Conservation (phyloP, 2,113 vertebrate species). For the Pao palembangensis region DNA sequence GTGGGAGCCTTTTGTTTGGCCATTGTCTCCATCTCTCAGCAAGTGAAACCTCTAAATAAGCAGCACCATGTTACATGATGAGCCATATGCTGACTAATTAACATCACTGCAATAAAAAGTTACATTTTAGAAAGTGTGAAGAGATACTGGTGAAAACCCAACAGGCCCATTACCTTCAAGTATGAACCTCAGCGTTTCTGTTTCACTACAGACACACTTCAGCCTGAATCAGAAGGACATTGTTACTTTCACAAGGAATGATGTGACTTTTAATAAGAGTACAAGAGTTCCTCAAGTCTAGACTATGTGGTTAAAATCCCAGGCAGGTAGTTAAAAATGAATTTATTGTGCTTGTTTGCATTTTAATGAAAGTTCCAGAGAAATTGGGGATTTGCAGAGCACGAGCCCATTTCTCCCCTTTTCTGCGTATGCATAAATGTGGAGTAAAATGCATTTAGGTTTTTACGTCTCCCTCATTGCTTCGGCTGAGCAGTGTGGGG, state of each 20-base stretch:
- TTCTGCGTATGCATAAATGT: constrained; percentile 61
- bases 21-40: constrained; percentile 56
- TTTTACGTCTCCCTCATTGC: constrained; percentile 66
- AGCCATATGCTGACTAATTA: constrained; percentile 38
- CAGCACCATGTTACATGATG: constrained; percentile 50
- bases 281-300: constrained; percentile 60
- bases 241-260: constrained; percentile 61
- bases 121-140: constrained; percentile 61
- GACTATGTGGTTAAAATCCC: constrained; percentile 61
- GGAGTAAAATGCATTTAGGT: constrained; percentile 57
- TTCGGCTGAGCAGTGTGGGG: constrained; percentile 33
- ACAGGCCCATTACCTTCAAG: constrained; percentile 24
- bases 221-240: constrained; percentile 55
- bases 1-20: constrained; percentile 33
- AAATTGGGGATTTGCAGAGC: constrained; percentile 70
- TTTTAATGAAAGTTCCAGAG: constrained; percentile 70
- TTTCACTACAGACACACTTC: constrained; percentile 27
- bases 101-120: constrained; percentile 43
- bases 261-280: constrained; percentile 65
- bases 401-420: constrained; percentile 53
- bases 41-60: constrained; percentile 36
- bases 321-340: constrained; percentile 64
- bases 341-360: constrained; percentile 75
- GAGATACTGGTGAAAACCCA: constrained; percentile 62
- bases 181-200: constrained; percentile 23